These are phyloP conservation scores for Periophthalmus modestus DNA, from an alignment of 2,113 vertebrate species.

Conservation along the genomic window DNA sequence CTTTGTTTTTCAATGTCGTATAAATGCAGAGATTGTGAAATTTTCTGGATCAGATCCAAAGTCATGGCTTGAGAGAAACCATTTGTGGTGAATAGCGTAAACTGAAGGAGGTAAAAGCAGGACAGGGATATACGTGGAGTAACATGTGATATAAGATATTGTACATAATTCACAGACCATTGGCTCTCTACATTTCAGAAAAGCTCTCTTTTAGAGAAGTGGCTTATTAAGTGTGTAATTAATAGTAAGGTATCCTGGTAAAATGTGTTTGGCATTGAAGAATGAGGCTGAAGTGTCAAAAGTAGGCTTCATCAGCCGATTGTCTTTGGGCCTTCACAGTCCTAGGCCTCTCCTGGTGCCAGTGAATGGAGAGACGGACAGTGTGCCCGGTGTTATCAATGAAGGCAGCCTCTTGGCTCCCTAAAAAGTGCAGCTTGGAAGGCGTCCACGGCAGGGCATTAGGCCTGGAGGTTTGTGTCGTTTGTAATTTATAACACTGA, in stretches of 20 bases:
- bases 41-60: not conserved
- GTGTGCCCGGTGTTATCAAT: conserved; percentile 81
- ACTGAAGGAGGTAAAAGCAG: not conserved
- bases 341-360: conserved; percentile 71
- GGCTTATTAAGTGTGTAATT: conserved; percentile 2
- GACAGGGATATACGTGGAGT: not conserved
- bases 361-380: conserved; percentile 72
- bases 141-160: not conserved
- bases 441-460: conserved; percentile 78
- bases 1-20: not conserved
- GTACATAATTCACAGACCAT: not conserved
- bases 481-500: conserved; percentile 84
- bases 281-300: conserved; percentile 34
- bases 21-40: not conserved
- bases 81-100: conserved; percentile 3
- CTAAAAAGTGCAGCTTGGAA: conserved; percentile 78
- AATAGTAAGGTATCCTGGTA: conserved; percentile 1
- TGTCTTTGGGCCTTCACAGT: conserved; percentile 73
- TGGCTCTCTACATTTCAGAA: conserved; percentile 15
- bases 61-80: not conserved
- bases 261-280: conserved; percentile 38
- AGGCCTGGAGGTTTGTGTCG: conserved; percentile 82
- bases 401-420: conserved; percentile 76
- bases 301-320: conserved; percentile 61
- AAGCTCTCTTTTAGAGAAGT: conserved; percentile 16